Evolutionary conservation across 2,888 invertebrate species (phyloP), one percentile per base, ranked within the genome.

Genomic region (Tigriopus californicus): DNA sequence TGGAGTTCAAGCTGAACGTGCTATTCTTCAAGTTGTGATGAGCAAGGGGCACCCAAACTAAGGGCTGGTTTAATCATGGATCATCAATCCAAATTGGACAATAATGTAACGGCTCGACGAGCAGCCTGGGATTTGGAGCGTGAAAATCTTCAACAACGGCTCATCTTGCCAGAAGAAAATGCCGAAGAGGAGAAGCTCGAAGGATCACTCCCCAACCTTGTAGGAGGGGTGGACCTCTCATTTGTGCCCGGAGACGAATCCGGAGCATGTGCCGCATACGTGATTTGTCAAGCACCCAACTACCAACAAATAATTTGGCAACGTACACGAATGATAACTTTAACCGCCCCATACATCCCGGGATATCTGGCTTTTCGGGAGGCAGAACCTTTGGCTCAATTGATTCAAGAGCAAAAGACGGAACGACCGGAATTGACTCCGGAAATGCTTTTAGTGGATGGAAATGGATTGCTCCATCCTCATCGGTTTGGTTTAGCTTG

Each of bases 331-430:
- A 11, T 54, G 6, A 54, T 54, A 5, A 15, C 24, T 18, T 5
- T 49, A 25, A n/a, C 20, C 11, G 33, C 58, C 6, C 58, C 58
- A 8, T 58, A 58, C 33, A 25, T 58, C 15, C 49, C 58, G 13
- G 58, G 58, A 24, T 58, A 33, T 33, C 33, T 58, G 13, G 58
- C 58, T 33, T 58, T 58, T 22, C 20, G 58, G 49, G 58, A 58
- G 46, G 47, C 57, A 11, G 46, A 47, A 11, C 24, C 47, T 15
- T 13, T 57, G 6, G 20, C 46, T n/a, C 12, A 24, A 15, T 22
- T 57, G 18, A 47, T 57, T 47, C 42, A 12, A 20, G 41, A 47
- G 15, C 44, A n/a, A 20, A 13, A n/a, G 1, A n/a, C 47, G 6
- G 40, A 41, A 22, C 51, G 40, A 4, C 58, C 58, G 13, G 49